Evolutionary conservation across 2,797 vertebrate species (phyloP).

Genomic region (Sebastes aleutianus): DNA sequence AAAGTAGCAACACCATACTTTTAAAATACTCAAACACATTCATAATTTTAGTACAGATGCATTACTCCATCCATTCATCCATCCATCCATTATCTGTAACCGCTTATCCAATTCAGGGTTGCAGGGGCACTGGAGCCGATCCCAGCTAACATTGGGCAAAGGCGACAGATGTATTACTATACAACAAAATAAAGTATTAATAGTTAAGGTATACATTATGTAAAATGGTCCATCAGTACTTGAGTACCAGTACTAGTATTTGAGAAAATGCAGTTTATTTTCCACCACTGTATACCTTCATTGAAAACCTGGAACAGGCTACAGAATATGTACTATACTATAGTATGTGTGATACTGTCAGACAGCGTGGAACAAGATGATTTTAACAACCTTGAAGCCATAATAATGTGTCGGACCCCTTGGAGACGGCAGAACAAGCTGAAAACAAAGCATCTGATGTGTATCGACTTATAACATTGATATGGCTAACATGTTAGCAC

Average conservation of each 20-base stretch:
- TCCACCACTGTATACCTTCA: too few relatives aligned
- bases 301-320: neutral
- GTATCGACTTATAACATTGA: neutral
- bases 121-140: fast-evolving
- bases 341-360: neutral
- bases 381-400: neutral
- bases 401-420: neutral
- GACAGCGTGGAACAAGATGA: neutral
- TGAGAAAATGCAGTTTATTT: too few relatives aligned
- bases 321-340: neutral
- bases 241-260: too few relatives aligned
- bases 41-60: too few relatives aligned
- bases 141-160: too few relatives aligned
- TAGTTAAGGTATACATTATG: neutral
- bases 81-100: too few relatives aligned
- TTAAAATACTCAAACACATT: too few relatives aligned
- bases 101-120: too few relatives aligned
- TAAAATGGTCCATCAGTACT: too few relatives aligned
- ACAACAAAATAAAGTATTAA: neutral
- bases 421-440: neutral
- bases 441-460: neutral
- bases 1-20: too few relatives aligned
- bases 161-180: too few relatives aligned
- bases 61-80: too few relatives aligned
- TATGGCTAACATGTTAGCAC: neutral